Conservation (phyloP, 53 echinoderm and acorn worm genomes). For the Holothuria leucospilota region DNA sequence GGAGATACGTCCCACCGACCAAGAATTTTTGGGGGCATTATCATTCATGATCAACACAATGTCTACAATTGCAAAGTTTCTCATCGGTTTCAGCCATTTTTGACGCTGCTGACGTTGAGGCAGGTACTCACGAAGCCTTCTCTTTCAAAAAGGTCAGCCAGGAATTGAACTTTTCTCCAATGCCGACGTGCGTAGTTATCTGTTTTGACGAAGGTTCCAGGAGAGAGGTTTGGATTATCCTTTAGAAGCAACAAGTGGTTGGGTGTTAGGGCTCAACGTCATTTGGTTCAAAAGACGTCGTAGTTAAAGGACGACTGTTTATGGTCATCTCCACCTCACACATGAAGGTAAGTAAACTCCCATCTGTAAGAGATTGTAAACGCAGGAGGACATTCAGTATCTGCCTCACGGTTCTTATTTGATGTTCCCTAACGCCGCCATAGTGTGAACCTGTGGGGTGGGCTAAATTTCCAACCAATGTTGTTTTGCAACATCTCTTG, state of each 20-base stretch:
- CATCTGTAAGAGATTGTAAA: constrained; percentile 55
- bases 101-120: constrained; percentile 67
- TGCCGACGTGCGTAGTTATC: constrained; percentile 55
- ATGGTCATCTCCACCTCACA: too few relatives aligned
- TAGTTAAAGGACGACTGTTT: constrained; percentile 61
- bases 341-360: constrained; percentile 54
- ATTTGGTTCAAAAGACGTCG: constrained; percentile 29
- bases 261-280: constrained; percentile 47
- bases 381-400: constrained; percentile 36
- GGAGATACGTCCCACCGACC: too few relatives aligned
- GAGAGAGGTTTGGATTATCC: constrained; percentile 24
- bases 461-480: constrained; percentile 61
- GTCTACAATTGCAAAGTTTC: constrained; percentile 55
- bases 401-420: constrained; percentile 70
- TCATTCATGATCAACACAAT: constrained; percentile 63
- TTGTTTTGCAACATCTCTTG: constrained; percentile 15
- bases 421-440: constrained; percentile 61
- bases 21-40: constrained; percentile 49
- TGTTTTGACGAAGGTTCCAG: too few relatives aligned
- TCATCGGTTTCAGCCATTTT: too few relatives aligned
- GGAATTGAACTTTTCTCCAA: constrained; percentile 65
- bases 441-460: constrained; percentile 65
- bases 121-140: constrained; percentile 63
- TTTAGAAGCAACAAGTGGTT: constrained; percentile 47
- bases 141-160: constrained; percentile 67